Evolutionary conservation across 2,888 invertebrate species (phyloP), one percentile per base, ranked within the genome.

Genomic region (Hofmannophila pseudospretella): DNA sequence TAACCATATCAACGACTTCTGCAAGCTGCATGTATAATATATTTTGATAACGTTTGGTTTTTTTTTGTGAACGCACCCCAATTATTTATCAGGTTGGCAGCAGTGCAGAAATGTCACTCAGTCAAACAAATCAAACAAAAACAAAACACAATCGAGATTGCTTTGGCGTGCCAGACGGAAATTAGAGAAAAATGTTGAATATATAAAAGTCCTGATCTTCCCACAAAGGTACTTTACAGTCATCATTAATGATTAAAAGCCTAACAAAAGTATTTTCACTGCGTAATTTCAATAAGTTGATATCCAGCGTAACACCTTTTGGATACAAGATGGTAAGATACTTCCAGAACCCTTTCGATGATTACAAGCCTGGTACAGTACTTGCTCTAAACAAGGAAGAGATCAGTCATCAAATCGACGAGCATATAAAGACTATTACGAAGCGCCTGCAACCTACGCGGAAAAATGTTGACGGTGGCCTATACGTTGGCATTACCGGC

Each of bases 401-500:
- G 9, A 34, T 81, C 19, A 46, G 45, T 8, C 30, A 42, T 32
- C 72, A 68, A 44, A 74, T 86, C 10, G 61, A 64, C 32, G 78
- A 79, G 1, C 58, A 79, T 37, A 39, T 80, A 9, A 52, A 52
- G 29, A 76, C 52, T 38, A 85, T 85, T 38, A 49, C 58, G 1
- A 82, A 78, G 44, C 71, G 76, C 9, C 41, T 78, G 31, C 69
- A 59, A 33, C 78, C 85, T 1, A 47, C 61, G 0, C 55, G 50
- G 1, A 75, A 71, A 42, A 72, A 90, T 58, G 91, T 92, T 4
- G 77, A 79, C 7, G 86, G 85, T 7, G 93, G 93, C 0, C 57
- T 93, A 1, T 94, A 94, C 63, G 88, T 92, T 28, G 93, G 94
- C 1, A 73, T 90, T 19, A 88, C 90, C 28, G 94, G 96, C 7